phyloP scores from a whole-genome alignment of 2,113 vertebrate genomes.

The Catharus bicknelli region DNA sequence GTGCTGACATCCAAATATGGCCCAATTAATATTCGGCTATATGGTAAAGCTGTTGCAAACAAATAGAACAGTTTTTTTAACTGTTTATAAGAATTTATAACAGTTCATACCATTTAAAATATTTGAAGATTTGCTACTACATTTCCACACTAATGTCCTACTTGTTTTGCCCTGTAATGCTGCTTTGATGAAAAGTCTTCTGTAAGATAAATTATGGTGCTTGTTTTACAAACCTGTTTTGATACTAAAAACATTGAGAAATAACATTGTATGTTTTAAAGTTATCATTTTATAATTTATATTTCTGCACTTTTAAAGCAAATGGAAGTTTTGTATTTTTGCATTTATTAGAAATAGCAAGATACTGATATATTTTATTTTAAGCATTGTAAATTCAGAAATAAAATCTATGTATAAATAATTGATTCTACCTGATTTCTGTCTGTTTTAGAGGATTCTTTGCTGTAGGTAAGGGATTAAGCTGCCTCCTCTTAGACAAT shows the following conservation, averaged over 20 bases:
- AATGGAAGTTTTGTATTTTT: slow-evolving; percentile 69
- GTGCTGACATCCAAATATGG: slow-evolving; percentile 77
- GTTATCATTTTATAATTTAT: slow-evolving; percentile 58
- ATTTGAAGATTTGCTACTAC: neutral
- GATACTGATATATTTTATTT: slow-evolving; percentile 63
- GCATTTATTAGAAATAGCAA: slow-evolving; percentile 46
- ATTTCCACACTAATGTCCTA: slow-evolving; percentile 27
- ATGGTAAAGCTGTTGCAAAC: slow-evolving; percentile 80
- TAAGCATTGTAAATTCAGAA: slow-evolving; percentile 61
- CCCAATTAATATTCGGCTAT: slow-evolving; percentile 81
- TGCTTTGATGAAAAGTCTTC: slow-evolving; percentile 56
- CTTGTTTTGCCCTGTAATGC: slow-evolving; percentile 62
- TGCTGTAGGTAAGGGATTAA: neutral
- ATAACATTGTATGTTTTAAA: slow-evolving; percentile 35
- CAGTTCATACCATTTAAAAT: neutral
- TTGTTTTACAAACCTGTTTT: slow-evolving; percentile 57
- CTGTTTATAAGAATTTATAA: slow-evolving; percentile 6
- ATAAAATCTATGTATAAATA: slow-evolving; percentile 52
- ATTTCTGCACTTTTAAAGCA: slow-evolving; percentile 59
- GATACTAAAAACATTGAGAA: slow-evolving; percentile 29
- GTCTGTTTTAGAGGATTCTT: neutral
- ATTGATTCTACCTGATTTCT: neutral
- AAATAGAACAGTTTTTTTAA: neutral
- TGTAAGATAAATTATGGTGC: slow-evolving; percentile 55
- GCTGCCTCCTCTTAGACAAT: neutral